Conservation (phyloP, 2,888 invertebrate genomes). For the Hirtodrosophila trivittata region DNA sequence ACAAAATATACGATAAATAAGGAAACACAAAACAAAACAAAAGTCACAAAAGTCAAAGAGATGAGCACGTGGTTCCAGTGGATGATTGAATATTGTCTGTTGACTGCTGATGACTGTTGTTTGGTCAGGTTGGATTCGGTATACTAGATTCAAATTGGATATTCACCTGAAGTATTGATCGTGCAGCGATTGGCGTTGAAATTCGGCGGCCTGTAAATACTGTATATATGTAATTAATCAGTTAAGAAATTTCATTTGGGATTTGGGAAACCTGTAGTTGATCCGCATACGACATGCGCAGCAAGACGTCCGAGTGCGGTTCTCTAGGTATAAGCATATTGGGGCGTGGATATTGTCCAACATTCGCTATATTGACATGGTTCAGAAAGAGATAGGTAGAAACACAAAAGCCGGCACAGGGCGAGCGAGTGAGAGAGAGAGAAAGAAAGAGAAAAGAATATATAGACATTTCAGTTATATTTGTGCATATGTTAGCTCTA, state of each 20-base stretch:
- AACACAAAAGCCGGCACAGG: slow-evolving; percentile 1
- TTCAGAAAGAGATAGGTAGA: slow-evolving; percentile 14
- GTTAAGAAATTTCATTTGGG: slow-evolving; percentile 69
- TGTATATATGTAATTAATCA: slow-evolving; percentile 84
- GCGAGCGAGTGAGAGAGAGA: slow-evolving; percentile 3
- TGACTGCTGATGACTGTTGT: slow-evolving; percentile 31
- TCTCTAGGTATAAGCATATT: slow-evolving; percentile 84
- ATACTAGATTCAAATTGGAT: background rate
- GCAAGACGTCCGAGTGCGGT: slow-evolving; percentile 84
- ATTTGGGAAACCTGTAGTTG: slow-evolving; percentile 84
- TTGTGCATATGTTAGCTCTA: slow-evolving; percentile 22
- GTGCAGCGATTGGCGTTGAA: slow-evolving; percentile 84
- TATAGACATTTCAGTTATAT: slow-evolving; percentile 29
- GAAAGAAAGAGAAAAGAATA: slow-evolving; percentile 11
- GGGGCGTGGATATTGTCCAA: slow-evolving; percentile 84
- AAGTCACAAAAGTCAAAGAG: slow-evolving; percentile 53
- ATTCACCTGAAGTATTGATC: slow-evolving; percentile 84
- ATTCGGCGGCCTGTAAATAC: slow-evolving; percentile 85
- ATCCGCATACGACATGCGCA: slow-evolving; percentile 84
- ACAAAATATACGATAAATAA: slow-evolving; percentile 53
- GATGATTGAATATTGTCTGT: slow-evolving; percentile 36
- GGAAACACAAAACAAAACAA: slow-evolving; percentile 39
- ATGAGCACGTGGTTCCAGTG: slow-evolving; percentile 49
- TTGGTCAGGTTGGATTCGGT: slow-evolving; percentile 16
- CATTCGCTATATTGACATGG: slow-evolving; percentile 79